phyloP scores from a whole-genome alignment of 2,113 vertebrate species.

The Amblyopsis rosae region DNA sequence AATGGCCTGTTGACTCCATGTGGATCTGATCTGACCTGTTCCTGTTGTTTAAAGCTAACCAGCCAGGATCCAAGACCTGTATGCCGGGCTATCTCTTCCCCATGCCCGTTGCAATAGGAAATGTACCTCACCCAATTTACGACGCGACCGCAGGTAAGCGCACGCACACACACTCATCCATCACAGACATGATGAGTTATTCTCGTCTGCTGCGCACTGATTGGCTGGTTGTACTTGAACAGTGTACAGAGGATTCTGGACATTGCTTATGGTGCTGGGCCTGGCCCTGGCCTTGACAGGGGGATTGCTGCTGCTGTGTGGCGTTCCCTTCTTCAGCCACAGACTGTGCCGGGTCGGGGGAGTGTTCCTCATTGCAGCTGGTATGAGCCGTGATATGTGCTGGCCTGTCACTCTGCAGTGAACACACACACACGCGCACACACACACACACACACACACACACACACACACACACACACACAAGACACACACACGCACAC shows the following conservation, averaged over 20 bases:
- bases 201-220: not conserved
- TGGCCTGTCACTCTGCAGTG: not conserved
- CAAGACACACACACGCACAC: conserved; percentile 1
- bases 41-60: conserved; percentile 76
- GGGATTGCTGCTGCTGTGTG: conserved; percentile 83
- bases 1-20: not conserved
- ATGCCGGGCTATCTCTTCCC: conserved; percentile 88
- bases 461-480: conserved; percentile 11
- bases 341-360: conserved; percentile 80
- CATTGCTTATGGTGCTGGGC: conserved; percentile 78
- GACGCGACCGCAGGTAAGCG: conserved; percentile 82
- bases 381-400: conserved; percentile 59
- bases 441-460: conserved; percentile 3
- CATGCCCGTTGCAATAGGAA: conserved; percentile 81
- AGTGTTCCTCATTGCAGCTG: conserved; percentile 80
- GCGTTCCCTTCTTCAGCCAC: conserved; percentile 80
- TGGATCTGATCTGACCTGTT: conserved; percentile 1
- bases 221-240: conserved; percentile 29
- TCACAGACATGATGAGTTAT: not conserved
- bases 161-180: not conserved
- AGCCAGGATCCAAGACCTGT: conserved; percentile 83
- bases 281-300: conserved; percentile 74
- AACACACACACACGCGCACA: not conserved
- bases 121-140: conserved; percentile 82
- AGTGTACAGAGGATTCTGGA: conserved; percentile 92